Base-by-base conservation (phyloP, 2,888 invertebrate genomes). In the Nezara viridula region DNA sequence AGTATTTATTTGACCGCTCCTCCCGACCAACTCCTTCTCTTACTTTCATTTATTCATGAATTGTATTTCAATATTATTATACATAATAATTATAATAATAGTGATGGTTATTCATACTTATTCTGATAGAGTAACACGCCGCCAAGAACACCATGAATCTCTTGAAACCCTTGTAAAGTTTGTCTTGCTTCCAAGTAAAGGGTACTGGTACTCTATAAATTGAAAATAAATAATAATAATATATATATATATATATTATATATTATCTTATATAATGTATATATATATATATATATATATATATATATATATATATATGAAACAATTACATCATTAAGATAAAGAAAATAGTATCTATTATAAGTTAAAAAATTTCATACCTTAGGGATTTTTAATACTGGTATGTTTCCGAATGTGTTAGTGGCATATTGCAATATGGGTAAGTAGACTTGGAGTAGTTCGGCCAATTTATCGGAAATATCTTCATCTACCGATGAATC, bases 121-220 rank as follows among this genome's bases (percentile, higher is more conserved):
- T 97, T 98, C 92, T 98, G 97, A 92, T 97, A 98, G 90, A 98
- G 94, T 89, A 98, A 94, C 88, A 96, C 95, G 88, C 98, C 98
- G 12, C 97, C 98, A 81, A 98, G 93, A 55, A 98, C 96, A 52
- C 96, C 96, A 91, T 94, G 95, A 89, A 95, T 95, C 92, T 95
- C 95, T 92, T 97, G 96, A 92, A 97, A 97, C 91, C 96, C 95
- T 92, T 98, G 97, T 90, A 98, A 93, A 90, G 98, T 95, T 92
- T 98, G 96, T 93, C 97, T 96, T 1, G 98, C 96, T 93, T 97
- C 97, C 93, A 98, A 94, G 93, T 96, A 98, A 90, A 98, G 95
- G 91, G 96, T 96, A 91, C 96, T 96, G 52, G 96, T 97, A 93
- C 96, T 97, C 97, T 98, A 93, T 40, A 89, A 89, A 47, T 55